Base-by-base conservation (phyloP, 2,113 vertebrate species). In the Catharus fuscescens region DNA sequence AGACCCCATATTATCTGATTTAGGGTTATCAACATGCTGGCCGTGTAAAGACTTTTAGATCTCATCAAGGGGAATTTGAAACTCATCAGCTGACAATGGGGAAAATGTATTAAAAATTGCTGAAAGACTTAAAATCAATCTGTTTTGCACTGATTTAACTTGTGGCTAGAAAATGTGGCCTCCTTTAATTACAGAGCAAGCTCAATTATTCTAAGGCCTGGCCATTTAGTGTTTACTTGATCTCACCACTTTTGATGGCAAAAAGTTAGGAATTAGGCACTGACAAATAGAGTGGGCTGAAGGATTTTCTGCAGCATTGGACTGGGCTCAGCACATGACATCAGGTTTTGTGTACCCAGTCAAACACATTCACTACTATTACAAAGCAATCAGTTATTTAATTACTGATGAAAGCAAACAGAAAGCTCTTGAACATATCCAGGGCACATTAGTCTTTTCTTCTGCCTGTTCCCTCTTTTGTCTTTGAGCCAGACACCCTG, bases 401-500 rank as follows among this genome's bases (percentile, higher is more conserved):
- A 91, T 96, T 86, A 92, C 85, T 76, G 86, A 83, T 6, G 5
- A 89, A 88, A 71, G 53, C 73, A 88, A 95, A 17, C 78, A 91
- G 61, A 87, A 84, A 85, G 52, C 71, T 90, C 64, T 81, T 5
- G 3, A 52, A 69, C 38, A 53, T 26, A 64, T 62, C 72, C 79
- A 65, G 26, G 70, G 71, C 11, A 3, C 78, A 81, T 87, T 67
- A 61, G 65, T 80, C 77, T 90, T 92, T 80, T 72, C 53, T 82
- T 92, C 65, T 64, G 56, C 29, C 71, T 69, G 47, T 48, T 93
- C 57, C 19, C 29, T 77, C 73, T 94, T 90, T 83, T 92, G 88
- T 79, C 93, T 95, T 95, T 94, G 86, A 96, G 88, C 72, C 76
- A 97, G 94, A 78, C 76, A 57, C 31, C 7, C 53, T n/a, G 64